phyloP scores from a whole-genome alignment of 2,888 invertebrate genomes.

The Eupithecia insigniata region DNA sequence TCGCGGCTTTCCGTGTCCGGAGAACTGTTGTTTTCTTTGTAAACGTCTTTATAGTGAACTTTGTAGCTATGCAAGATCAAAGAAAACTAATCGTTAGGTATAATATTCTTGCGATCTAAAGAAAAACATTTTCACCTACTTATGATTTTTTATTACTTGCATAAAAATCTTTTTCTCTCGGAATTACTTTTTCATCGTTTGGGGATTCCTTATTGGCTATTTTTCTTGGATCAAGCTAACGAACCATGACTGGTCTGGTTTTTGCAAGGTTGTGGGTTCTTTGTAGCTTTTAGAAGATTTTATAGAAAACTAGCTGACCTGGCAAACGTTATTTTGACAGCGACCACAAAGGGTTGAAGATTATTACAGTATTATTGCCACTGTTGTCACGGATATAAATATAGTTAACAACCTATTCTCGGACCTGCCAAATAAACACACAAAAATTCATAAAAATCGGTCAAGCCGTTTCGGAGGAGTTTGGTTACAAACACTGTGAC shows the following conservation, averaged over 20 bases:
- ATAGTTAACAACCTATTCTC: no score
- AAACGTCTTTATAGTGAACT: conserved; percentile 16
- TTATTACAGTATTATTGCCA: no score
- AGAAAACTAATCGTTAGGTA: conserved; percentile 10
- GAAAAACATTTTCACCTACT: conserved; percentile 1
- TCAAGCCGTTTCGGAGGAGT: no score
- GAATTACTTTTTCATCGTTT: not conserved
- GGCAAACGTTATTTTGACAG: no score
- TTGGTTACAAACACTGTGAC: no score
- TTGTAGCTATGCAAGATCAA: conserved; percentile 30
- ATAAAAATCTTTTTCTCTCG: not conserved
- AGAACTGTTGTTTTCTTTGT: conserved; percentile 18
- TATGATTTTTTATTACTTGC: conserved; percentile 1
- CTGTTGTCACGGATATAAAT: no score
- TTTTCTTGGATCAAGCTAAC: not conserved
- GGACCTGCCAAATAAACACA: no score
- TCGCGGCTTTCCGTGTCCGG: conserved; percentile 29
- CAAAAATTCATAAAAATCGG: no score
- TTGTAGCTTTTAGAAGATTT: not conserved
- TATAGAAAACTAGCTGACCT: no score
- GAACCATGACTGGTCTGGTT: not conserved
- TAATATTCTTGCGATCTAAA: not conserved
- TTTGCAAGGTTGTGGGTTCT: not conserved
- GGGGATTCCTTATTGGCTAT: not conserved
- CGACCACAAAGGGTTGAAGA: no score